phyloP scores from a whole-genome alignment of 2,113 vertebrate species.

The Siniperca knerii region DNA sequence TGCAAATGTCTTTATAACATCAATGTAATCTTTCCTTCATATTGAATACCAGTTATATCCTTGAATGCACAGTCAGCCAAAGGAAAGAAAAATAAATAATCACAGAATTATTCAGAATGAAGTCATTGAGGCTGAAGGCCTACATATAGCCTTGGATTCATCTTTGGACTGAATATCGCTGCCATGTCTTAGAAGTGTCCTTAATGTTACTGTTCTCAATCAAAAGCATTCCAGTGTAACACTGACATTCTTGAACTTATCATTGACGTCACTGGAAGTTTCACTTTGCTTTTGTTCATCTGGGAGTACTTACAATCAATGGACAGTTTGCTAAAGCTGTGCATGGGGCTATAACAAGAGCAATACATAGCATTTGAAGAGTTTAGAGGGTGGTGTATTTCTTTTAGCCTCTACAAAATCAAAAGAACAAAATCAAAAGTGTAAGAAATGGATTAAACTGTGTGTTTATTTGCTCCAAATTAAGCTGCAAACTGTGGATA shows the following conservation, averaged over 20 bases:
- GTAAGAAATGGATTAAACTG: too few species aligned
- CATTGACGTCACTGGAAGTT: not conserved
- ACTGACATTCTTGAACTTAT: not conserved
- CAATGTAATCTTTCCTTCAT: not conserved
- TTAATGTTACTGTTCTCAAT: not conserved
- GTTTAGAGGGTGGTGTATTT: not conserved
- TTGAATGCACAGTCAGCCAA: not conserved
- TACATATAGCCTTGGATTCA: not conserved
- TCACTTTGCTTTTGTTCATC: not conserved
- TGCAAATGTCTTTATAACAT: not conserved
- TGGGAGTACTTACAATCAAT: not conserved
- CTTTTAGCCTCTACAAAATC: not conserved
- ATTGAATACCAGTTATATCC: not conserved
- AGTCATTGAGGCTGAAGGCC: constrained; percentile 5
- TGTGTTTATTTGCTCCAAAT: too few species aligned
- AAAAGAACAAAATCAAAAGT: not conserved
- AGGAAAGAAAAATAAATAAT: not conserved
- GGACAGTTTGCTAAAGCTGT: not conserved
- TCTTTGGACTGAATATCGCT: not conserved
- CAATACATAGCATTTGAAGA: not conserved
- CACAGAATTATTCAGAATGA: not conserved
- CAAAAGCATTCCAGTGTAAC: not conserved
- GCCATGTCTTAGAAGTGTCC: not conserved
- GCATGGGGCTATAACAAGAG: not conserved
- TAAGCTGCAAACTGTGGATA: too few species aligned